phyloP scores from a whole-genome alignment of 2,797 vertebrate genomes.

The Parauchenoglanis ngamensis region DNA sequence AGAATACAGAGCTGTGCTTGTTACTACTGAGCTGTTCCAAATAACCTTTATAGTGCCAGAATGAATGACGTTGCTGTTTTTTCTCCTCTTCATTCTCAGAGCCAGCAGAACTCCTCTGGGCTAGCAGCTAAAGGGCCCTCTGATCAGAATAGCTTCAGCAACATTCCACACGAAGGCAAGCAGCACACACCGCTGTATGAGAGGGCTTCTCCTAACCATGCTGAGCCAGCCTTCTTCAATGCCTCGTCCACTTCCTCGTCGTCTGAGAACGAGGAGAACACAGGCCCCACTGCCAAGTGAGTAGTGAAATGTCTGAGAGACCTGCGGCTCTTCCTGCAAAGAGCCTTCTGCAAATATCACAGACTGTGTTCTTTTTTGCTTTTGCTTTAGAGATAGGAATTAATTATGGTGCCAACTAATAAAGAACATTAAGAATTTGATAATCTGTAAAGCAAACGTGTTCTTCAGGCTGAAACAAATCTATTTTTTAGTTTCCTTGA shows the following conservation, averaged over 20 bases:
- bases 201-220: slow-evolving; percentile 86
- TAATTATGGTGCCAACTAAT: background rate
- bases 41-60: background rate
- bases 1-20: background rate
- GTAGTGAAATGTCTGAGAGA: slow-evolving; percentile 58
- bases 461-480: background rate
- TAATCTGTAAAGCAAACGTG: background rate
- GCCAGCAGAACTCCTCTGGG: slow-evolving; percentile 78
- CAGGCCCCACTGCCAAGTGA: slow-evolving; percentile 86
- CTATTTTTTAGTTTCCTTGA: background rate
- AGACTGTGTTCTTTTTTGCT: background rate
- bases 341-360: background rate
- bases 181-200: slow-evolving; percentile 94
- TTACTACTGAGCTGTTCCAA: background rate
- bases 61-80: background rate
- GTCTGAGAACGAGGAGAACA: slow-evolving; percentile 88
- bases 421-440: background rate
- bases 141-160: slow-evolving; percentile 86
- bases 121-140: slow-evolving; percentile 78
- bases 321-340: background rate
- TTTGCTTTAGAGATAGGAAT: background rate
- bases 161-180: slow-evolving; percentile 91
- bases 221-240: slow-evolving; percentile 83
- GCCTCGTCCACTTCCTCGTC: slow-evolving; percentile 87
- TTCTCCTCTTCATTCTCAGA: slow-evolving; percentile 56